A percentile compares a stretch with the other conserved stretches of the same genome.
Conservation (phyloP, 2,113 vertebrate species). For the Smithornis capensis region DNA sequence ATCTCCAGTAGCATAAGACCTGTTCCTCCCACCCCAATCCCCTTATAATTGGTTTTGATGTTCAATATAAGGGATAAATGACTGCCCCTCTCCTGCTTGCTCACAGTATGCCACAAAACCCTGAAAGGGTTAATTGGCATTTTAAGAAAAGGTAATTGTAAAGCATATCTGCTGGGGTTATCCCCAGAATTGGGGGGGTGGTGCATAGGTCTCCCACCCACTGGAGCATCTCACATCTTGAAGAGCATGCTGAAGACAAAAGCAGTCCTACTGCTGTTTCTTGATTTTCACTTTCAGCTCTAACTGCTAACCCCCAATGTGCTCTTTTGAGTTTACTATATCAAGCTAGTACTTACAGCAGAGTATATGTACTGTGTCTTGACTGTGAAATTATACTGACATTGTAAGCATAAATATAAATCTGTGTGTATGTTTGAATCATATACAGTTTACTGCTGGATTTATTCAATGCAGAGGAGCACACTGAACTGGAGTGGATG, state of each 20-base stretch:
- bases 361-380: constrained; percentile 40
- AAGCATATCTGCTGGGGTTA: constrained; percentile 69
- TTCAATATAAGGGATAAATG: constrained; percentile 65
- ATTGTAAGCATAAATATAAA: constrained; percentile 62
- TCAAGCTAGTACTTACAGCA: constrained; percentile 65
- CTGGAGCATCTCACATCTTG: constrained; percentile 74
- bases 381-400: constrained; percentile 69
- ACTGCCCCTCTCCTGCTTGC: constrained; percentile 59
- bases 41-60: constrained; percentile 54
- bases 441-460: constrained; percentile 39
- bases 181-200: constrained; percentile 70
- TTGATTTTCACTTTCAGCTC: constrained; percentile 74
- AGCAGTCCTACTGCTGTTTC: constrained; percentile 68
- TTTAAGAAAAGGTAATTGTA: constrained; percentile 76
- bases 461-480: constrained; percentile 38
- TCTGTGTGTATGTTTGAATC: constrained; percentile 45
- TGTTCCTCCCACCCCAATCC: background rate
- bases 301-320: constrained; percentile 62
- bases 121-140: constrained; percentile 79
- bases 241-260: constrained; percentile 76
- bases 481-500: background rate
- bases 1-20: background rate
- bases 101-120: constrained; percentile 67
- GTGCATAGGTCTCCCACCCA: constrained; percentile 75
- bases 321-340: constrained; percentile 69